Evolutionary conservation across 2,797 vertebrate genomes (phyloP).

Genomic region (Aselliscus stoliczkanus): DNA sequence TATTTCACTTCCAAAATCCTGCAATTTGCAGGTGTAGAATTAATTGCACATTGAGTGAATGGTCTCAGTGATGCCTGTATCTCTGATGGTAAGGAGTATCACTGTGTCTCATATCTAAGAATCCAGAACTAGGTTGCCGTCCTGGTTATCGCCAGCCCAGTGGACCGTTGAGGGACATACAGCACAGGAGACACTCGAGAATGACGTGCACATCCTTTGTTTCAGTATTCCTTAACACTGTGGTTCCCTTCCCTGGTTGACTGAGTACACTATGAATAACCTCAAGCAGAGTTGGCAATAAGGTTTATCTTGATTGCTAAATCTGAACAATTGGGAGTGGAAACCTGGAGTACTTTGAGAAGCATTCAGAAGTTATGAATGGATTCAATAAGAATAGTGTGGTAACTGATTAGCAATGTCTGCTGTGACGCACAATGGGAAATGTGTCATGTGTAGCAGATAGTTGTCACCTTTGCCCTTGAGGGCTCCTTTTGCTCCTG

Average conservation of each 20-base stretch:
- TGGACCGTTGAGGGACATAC: background rate
- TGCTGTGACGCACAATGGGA: background rate
- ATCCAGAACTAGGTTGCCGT: background rate
- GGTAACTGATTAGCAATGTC: background rate
- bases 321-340: background rate
- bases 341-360: background rate
- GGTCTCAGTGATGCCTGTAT: background rate
- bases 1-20: background rate
- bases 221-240: background rate
- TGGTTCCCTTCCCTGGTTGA: background rate
- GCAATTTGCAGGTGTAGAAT: background rate
- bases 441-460: background rate
- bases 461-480: background rate
- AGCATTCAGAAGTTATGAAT: slow-evolving; percentile 8
- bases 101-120: background rate
- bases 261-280: background rate
- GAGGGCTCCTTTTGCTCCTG: background rate
- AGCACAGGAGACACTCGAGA: background rate
- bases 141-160: background rate
- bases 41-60: slow-evolving; percentile 9
- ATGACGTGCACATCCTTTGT: background rate
- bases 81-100: background rate
- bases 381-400: background rate
- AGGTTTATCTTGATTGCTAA: slow-evolving; percentile 8
- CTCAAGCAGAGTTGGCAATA: background rate